Evolutionary conservation across 2,888 invertebrate genomes (phyloP).

Genomic region (Dryococelus australis): DNA sequence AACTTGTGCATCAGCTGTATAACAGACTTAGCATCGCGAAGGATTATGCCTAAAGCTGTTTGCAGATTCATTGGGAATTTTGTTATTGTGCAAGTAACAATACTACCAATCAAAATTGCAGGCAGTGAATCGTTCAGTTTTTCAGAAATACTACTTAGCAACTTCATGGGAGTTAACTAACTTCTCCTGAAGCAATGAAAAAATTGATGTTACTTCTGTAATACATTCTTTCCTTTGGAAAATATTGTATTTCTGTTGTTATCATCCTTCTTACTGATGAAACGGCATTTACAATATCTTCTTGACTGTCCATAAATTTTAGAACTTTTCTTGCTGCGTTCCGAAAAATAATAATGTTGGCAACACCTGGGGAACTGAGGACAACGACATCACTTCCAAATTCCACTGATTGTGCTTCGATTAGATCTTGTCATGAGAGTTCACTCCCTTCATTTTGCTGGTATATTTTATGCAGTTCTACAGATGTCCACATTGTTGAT

Average conservation of each 20-base stretch:
- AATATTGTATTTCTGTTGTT: not conserved
- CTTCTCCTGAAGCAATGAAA: not conserved
- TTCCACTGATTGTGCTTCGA: not conserved
- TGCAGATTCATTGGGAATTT: not conserved
- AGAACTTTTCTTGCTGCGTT: not conserved
- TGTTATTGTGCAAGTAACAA: not conserved
- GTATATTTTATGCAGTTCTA: slow-evolving; percentile 18
- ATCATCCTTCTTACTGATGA: not conserved
- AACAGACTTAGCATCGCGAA: not conserved
- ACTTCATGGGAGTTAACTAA: not conserved
- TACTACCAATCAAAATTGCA: slow-evolving; percentile 19
- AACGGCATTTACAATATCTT: slow-evolving; percentile 23
- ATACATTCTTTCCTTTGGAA: not conserved
- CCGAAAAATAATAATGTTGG: slow-evolving; percentile 7
- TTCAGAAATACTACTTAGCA: slow-evolving; percentile 8
- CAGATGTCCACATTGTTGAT: too few relatives aligned
- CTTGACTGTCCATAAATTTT: slow-evolving; percentile 2
- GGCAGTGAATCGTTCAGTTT: slow-evolving; percentile 22
- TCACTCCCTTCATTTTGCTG: not conserved
- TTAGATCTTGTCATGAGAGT: not conserved
- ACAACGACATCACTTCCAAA: not conserved
- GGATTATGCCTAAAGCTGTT: slow-evolving; percentile 7
- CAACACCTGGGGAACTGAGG: slow-evolving; percentile 24
- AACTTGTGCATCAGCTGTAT: slow-evolving; percentile 26
- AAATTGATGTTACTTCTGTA: slow-evolving; percentile 19